Conservation (phyloP, 2,888 invertebrate genomes). For the Nephrotoma flavescens region DNA sequence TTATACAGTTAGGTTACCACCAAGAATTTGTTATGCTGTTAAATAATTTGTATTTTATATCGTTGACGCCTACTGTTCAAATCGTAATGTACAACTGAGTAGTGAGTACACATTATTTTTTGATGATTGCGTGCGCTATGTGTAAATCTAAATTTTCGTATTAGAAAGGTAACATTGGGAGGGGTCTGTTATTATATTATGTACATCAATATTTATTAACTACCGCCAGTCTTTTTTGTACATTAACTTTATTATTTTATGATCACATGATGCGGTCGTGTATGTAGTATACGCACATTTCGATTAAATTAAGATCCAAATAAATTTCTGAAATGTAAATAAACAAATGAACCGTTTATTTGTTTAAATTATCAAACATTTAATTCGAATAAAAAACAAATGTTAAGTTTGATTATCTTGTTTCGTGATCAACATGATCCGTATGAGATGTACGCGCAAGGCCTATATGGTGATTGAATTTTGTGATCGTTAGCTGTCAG, state of each 20-base stretch:
- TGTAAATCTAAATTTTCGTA: background rate
- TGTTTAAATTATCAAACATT: background rate
- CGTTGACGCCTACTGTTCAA: background rate
- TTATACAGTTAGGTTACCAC: background rate
- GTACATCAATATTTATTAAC: background rate
- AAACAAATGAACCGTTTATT: background rate
- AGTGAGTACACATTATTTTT: no score
- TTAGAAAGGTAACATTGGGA: background rate
- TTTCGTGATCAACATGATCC: background rate
- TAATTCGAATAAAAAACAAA: background rate
- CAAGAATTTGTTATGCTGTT: background rate
- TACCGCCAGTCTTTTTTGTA: background rate
- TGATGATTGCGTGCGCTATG: background rate
- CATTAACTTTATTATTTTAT: no score
- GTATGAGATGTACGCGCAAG: background rate
- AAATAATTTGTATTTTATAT: background rate
- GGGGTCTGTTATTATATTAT: background rate
- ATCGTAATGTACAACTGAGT: background rate
- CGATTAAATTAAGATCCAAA: background rate
- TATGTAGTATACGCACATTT: background rate
- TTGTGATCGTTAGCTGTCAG: background rate
- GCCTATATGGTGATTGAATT: background rate
- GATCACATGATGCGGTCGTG: background rate
- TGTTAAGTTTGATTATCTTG: background rate
- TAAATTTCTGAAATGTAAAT: background rate